Conservation (phyloP, 2,113 vertebrate species). For the Halcyon senegalensis region DNA sequence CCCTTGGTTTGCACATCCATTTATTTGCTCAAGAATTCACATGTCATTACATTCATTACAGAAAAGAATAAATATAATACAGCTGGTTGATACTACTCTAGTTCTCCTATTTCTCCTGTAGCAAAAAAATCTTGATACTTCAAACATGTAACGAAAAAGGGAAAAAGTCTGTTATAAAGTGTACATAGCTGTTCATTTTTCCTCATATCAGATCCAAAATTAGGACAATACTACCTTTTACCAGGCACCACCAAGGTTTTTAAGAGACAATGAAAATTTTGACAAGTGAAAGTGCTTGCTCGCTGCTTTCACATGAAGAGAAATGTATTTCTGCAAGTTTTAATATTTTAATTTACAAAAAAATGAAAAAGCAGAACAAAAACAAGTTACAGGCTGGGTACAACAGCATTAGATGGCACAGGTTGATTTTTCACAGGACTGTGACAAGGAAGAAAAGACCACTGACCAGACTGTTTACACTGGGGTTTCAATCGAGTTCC, state of each 20-base stretch:
- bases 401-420: background rate
- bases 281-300: background rate
- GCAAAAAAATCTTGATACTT: background rate
- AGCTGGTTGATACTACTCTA: background rate
- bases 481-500: background rate
- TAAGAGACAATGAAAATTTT: background rate
- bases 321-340: background rate
- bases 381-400: background rate
- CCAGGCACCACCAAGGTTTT: background rate
- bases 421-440: background rate
- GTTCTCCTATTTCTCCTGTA: background rate
- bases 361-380: background rate
- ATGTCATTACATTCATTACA: background rate
- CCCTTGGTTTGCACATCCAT: background rate
- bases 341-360: background rate
- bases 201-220: background rate
- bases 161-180: background rate
- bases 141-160: background rate
- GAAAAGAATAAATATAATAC: background rate
- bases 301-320: background rate
- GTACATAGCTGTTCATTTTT: background rate
- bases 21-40: background rate
- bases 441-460: background rate
- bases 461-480: background rate
- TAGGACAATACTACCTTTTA: background rate